Evolutionary conservation across 2,113 vertebrate genomes (phyloP).

Genomic region (Mirounga angustirostris): DNA sequence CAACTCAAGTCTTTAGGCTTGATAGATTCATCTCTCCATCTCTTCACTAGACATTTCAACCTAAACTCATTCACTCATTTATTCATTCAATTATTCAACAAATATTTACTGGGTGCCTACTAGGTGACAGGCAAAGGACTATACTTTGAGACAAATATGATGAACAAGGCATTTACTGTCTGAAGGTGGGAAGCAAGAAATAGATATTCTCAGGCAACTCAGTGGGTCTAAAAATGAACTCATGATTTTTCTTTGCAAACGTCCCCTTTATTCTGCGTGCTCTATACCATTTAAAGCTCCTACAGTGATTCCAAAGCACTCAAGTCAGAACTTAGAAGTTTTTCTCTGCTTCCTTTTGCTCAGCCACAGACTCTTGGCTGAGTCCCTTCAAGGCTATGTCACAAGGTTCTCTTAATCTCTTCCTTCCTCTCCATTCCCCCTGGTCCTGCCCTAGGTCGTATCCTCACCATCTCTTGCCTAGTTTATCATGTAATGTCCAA

Average conservation of each 20-base stretch:
- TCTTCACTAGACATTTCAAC: background rate
- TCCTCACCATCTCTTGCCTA: background rate
- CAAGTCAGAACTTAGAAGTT: background rate
- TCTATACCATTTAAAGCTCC: background rate
- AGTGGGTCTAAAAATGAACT: background rate
- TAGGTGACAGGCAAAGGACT: background rate
- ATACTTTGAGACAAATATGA: background rate
- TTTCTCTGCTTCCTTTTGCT: background rate
- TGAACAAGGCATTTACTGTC: background rate
- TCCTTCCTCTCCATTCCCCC: background rate
- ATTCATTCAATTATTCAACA: background rate
- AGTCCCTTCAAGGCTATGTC: background rate
- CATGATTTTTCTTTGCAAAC: background rate
- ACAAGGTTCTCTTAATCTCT: background rate
- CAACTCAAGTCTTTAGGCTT: background rate
- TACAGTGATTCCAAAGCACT: background rate
- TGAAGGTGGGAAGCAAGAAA: background rate
- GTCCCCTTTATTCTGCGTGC: background rate
- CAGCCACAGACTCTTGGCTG: background rate
- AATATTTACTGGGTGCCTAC: background rate
- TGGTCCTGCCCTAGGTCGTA: background rate
- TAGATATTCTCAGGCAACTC: background rate
- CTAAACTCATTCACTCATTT: background rate
- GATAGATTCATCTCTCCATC: background rate
- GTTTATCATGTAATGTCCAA: background rate